These are phyloP conservation scores for Oxystoma pomonae DNA, from an alignment of 2,888 invertebrate species.

Conservation along the genomic window DNA sequence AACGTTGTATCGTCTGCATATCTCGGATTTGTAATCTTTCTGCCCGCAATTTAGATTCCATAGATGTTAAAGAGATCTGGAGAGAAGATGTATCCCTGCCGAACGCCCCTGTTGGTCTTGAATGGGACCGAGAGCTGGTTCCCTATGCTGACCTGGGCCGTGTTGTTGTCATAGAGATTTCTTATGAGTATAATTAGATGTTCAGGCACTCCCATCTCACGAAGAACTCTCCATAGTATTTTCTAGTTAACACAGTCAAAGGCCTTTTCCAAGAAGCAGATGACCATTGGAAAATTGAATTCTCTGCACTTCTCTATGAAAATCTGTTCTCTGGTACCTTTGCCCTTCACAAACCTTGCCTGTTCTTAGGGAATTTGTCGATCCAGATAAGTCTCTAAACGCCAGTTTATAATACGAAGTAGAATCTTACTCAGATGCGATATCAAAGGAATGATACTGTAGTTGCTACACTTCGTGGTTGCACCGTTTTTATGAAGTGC, in stretches of 20 bases:
- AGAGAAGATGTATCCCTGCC: neutral
- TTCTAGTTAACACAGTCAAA: slow-evolving; percentile 1
- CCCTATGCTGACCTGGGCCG: neutral
- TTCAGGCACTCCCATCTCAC: neutral
- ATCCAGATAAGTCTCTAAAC: neutral
- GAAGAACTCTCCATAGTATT: neutral
- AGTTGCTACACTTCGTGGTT: no score
- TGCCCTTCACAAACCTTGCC: neutral
- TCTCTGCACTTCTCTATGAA: neutral
- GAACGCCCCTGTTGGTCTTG: neutral
- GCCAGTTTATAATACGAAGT: neutral
- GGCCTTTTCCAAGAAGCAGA: neutral
- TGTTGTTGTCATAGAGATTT: neutral
- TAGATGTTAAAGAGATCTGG: neutral
- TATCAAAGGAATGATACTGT: no score
- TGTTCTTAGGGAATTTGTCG: neutral
- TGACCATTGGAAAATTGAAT: neutral
- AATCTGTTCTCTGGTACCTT: neutral
- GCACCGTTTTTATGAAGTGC: no score
- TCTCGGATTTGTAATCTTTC: slow-evolving; percentile 1
- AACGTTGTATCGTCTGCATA: slow-evolving; percentile 1
- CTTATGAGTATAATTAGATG: neutral
- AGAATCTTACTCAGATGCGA: slow-evolving; percentile 1
- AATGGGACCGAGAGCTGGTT: no score
- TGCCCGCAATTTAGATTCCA: neutral